phyloP scores from a whole-genome alignment of 1,140 invertebrate genomes.

The Myzus persicae region DNA sequence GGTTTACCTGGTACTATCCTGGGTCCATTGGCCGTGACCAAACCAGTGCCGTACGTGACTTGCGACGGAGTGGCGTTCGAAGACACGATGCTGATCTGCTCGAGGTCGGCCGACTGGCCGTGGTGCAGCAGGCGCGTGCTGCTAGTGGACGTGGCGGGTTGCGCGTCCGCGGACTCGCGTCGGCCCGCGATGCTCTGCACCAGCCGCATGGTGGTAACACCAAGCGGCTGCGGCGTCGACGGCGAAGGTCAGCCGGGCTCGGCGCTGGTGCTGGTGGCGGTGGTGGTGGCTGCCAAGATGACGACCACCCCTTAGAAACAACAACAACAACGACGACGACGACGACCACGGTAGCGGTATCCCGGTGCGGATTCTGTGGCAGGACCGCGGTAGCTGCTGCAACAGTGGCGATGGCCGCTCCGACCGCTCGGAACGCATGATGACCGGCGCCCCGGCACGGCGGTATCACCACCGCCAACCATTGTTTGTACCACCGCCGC shows the following conservation, averaged over 20 bases:
- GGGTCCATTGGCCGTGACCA: conserved; percentile 71
- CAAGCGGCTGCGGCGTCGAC: neutral
- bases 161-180: conserved; percentile 65
- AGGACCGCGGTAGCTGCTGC: neutral
- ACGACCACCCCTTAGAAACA: neutral
- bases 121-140: conserved; percentile 65
- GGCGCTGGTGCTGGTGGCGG: neutral
- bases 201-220: conserved; percentile 69
- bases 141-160: conserved; percentile 63
- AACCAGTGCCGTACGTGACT: conserved; percentile 71
- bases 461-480: conserved; percentile 44
- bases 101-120: conserved; percentile 68
- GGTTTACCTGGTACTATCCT: conserved; percentile 71
- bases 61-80: conserved; percentile 69
- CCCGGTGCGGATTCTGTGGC: neutral
- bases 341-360: neutral
- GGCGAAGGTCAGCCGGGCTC: neutral
- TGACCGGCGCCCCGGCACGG: conserved; percentile 36
- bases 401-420: neutral
- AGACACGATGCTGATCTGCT: conserved; percentile 79
- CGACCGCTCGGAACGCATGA: conserved; percentile 32
- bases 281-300: neutral
- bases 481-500: neutral
- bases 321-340: conserved; percentile 11
- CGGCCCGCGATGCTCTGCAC: conserved; percentile 73